phyloP scores from a whole-genome alignment of 2,888 invertebrate species.

The Notodonta dromedarius region DNA sequence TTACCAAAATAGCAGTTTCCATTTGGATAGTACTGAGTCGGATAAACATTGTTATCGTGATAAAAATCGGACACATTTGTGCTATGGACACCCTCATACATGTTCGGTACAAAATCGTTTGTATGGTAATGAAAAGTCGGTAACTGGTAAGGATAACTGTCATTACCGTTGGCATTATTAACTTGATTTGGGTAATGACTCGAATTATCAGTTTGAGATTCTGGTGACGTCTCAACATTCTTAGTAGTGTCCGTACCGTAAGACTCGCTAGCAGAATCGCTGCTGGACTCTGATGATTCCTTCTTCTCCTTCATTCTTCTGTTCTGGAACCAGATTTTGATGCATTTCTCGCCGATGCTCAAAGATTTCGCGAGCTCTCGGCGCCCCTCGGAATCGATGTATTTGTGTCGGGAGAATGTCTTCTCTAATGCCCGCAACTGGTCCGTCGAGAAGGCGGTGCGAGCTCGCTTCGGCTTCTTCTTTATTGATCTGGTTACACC shows the following conservation, averaged over 20 bases:
- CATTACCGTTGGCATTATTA: slow-evolving; percentile 1
- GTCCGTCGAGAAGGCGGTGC: slow-evolving; percentile 89
- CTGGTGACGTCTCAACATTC: slow-evolving; percentile 5
- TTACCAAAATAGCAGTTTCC: slow-evolving; percentile 15
- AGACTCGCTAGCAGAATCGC: slow-evolving; percentile 51
- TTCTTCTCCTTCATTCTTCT: slow-evolving; percentile 90
- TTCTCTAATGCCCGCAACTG: slow-evolving; percentile 88
- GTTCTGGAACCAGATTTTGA: slow-evolving; percentile 95
- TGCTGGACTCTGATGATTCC: slow-evolving; percentile 64
- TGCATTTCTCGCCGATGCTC: slow-evolving; percentile 87
- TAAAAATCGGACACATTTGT: slow-evolving; percentile 19
- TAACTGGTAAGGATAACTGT: slow-evolving; percentile 20
- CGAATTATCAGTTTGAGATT: slow-evolving; percentile 4
- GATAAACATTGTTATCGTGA: slow-evolving; percentile 44
- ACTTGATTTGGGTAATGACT: slow-evolving; percentile 8
- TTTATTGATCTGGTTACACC: slow-evolving; percentile 52
- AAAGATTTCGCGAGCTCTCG: slow-evolving; percentile 86
- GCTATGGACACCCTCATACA: slow-evolving; percentile 4
- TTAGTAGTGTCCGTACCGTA: slow-evolving; percentile 13
- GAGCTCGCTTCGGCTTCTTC: slow-evolving; percentile 83
- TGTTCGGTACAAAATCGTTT: slow-evolving; percentile 6
- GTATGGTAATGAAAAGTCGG: slow-evolving; percentile 18
- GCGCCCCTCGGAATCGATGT: slow-evolving; percentile 86
- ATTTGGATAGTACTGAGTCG: slow-evolving; percentile 54
- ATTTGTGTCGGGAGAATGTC: slow-evolving; percentile 76